Base-by-base conservation (phyloP, 2,888 invertebrate species). In the Drosophila cognata region DNA sequence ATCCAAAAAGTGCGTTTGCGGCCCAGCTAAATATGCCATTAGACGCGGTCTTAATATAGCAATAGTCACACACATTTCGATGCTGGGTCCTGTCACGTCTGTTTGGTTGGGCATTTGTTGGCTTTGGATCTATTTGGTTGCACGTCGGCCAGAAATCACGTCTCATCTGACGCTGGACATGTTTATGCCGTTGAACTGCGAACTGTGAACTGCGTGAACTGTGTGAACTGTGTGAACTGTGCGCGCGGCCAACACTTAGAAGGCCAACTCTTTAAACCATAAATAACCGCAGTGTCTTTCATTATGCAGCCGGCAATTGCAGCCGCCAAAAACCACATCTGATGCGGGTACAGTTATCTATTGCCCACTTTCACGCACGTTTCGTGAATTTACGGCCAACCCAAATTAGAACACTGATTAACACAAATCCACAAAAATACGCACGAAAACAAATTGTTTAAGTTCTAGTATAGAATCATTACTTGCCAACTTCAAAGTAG, bases 11-110 rank as follows among this genome's bases (percentile, higher is more conserved):
- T 68, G 76, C 75, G 70, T 66, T 60, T 60, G 65, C 10, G 46
- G 50, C 13, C 25, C 33, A 29, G 60, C 52, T 65, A 66, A 79
- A 74, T 61, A 62, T 68, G 74, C 68, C 68, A 74, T 86, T 74
- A 55, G 58, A 61, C 58, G 59, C 57, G 16, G 21, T 5, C 60
- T 71, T 86, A 89, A 84, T 84, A 79, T 72, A 88, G 87, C 79
- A 73, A 83, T 79, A 56, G 71, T 64, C 64, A 55, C 69, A 68
- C 61, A 79, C 62, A 82, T 70, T 73, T 55, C 29, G 67, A 52
- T 41, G 51, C 36, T 67, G 62, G 68, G 64, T 57, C 50, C 62
- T 69, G 83, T 80, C 86, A 82, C 86, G 86, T 82, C 50, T 74
- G 36, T 64, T 41, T 60, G 25, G 53, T 41, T n/a, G 10, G 46